Evolutionary conservation across 2,797 vertebrate genomes (phyloP).

Genomic region (Siniperca scherzeri): DNA sequence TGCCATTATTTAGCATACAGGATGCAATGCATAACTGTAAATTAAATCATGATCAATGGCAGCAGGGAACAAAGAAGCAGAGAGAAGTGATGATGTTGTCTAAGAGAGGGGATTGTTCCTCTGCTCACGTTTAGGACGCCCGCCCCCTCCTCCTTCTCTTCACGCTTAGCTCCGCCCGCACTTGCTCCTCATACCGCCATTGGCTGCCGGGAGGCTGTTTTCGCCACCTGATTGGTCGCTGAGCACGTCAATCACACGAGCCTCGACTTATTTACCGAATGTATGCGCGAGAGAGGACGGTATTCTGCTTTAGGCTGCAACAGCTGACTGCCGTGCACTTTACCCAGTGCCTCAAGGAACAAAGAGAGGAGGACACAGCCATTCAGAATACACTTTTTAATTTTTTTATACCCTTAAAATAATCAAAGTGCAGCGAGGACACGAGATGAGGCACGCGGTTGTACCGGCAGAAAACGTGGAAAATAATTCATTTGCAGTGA

Average conservation of each 20-base stretch:
- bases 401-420: slow-evolving; percentile 45
- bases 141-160: slow-evolving; percentile 18
- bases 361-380: slow-evolving; percentile 77
- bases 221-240: slow-evolving; percentile 72
- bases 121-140: slow-evolving; percentile 72
- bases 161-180: slow-evolving; percentile 48
- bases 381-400: slow-evolving; percentile 20
- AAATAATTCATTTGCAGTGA: slow-evolving; percentile 79
- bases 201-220: slow-evolving; percentile 76
- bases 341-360: slow-evolving; percentile 81
- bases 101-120: slow-evolving; percentile 60
- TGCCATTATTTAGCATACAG: slow-evolving; percentile 34
- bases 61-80: slow-evolving; percentile 76
- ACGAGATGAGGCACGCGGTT: slow-evolving; percentile 87
- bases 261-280: slow-evolving; percentile 84
- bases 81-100: slow-evolving; percentile 79
- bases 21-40: slow-evolving; percentile 18
- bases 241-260: slow-evolving; percentile 63
- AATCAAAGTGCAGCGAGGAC: slow-evolving; percentile 57
- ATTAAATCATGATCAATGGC: slow-evolving; percentile 72
- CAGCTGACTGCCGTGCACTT: slow-evolving; percentile 79
- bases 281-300: slow-evolving; percentile 67
- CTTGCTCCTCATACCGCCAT: slow-evolving; percentile 33
- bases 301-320: slow-evolving; percentile 81
- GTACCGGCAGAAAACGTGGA: slow-evolving; percentile 81